Evolutionary conservation across 2,888 invertebrate genomes (phyloP).

Genomic region (Drosophila colorata): DNA sequence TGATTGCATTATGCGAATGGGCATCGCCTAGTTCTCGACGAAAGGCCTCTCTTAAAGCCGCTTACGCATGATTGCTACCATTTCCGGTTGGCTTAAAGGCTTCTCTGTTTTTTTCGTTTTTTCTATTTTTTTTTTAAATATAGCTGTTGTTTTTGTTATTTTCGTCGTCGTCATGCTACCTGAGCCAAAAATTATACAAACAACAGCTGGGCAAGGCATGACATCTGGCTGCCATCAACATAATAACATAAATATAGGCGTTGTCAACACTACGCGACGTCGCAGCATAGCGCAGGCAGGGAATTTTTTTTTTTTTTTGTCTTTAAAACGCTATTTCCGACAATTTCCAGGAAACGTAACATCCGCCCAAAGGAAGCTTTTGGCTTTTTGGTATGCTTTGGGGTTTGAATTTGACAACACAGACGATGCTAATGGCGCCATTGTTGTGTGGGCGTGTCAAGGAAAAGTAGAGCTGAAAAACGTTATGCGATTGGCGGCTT

Average conservation of each 20-base stretch:
- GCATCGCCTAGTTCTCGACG: slow-evolving; percentile 1
- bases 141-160: slow-evolving; percentile 1
- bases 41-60: slow-evolving; percentile 42
- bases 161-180: slow-evolving; percentile 38
- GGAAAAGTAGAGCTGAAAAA: slow-evolving; percentile 21
- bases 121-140: neutral
- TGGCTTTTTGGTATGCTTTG: slow-evolving; percentile 23
- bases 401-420: slow-evolving; percentile 25
- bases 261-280: slow-evolving; percentile 31
- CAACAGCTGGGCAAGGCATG: slow-evolving; percentile 52
- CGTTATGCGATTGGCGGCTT: slow-evolving; percentile 50
- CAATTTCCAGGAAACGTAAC: slow-evolving; percentile 69
- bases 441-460: slow-evolving; percentile 42
- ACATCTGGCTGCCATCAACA: slow-evolving; percentile 47
- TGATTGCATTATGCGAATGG: slow-evolving; percentile 65
- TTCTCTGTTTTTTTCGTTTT: neutral
- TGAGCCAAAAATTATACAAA: slow-evolving; percentile 59
- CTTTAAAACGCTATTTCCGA: slow-evolving; percentile 72
- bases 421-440: slow-evolving; percentile 64
- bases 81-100: slow-evolving; percentile 48
- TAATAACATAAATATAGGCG: slow-evolving; percentile 59
- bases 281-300: slow-evolving; percentile 12
- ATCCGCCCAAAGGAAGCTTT: slow-evolving; percentile 54
- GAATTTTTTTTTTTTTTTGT: slow-evolving; percentile 35
- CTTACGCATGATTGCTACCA: slow-evolving; percentile 36